Base-by-base conservation (phyloP, 2,888 invertebrate species). In the Lymantria monacha region DNA sequence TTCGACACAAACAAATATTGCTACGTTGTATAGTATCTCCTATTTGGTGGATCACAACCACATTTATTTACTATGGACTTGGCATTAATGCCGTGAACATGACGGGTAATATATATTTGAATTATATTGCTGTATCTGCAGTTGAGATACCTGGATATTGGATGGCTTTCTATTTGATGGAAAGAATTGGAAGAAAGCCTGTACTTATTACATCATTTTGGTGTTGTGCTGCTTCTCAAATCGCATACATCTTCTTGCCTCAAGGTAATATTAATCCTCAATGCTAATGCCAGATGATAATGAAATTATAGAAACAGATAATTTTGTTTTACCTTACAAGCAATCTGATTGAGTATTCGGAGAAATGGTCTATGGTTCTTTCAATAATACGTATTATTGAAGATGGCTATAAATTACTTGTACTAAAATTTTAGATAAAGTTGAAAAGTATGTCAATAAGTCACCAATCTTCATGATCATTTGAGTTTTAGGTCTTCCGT, bases 61-160 rank as follows among this genome's bases (percentile, higher is more conserved):
- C 93, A 0, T 93, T 94, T 58, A 90, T 94, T 2, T 95, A 93
- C 74, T 94, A 94, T 63, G 94, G 94, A 0, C 70, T 95, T 46
- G 93, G 93, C 5, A 11, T 42, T 11, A 96, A 95, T 82, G 94
- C 96, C 0, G 94, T 95, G 0, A 91, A 94, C 0, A 83, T 96
- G 36, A 93, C 94, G 5, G 95, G 95, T 13, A 93, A 95, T 69
- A 94, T 94, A 76, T 95, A 96, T 74, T 71, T 95, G 3, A 96
- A 96, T 81, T 96, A 66, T 71, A 94, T 95, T 38, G 72, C 93
- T 43, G 93, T 93, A 0, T 82, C 91, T 0, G 78, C 92, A 14
- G 92, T 95, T 14, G 96, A 96, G 77, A 93, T 96, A 53, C 96
- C 96, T 0, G 95, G 94, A 0, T 94, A 93, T 73, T 82, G 92